phyloP scores from a whole-genome alignment of 2,797 vertebrate genomes.

The Bufotes viridis region DNA sequence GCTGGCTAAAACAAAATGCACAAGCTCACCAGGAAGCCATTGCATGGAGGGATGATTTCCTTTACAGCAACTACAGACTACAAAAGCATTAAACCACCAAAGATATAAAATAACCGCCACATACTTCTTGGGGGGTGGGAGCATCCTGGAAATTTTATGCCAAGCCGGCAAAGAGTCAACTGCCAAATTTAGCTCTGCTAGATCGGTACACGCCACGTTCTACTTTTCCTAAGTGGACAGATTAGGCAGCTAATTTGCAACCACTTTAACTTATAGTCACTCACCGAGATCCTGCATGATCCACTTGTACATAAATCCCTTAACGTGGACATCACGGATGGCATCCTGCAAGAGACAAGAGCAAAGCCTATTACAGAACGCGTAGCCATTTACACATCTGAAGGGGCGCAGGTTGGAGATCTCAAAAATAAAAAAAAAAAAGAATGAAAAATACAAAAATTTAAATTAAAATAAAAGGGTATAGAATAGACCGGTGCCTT shows the following conservation, averaged over 20 bases:
- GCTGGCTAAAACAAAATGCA: not conserved
- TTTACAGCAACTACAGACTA: not conserved
- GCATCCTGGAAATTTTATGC: not conserved
- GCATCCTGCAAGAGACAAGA: conserved; percentile 75
- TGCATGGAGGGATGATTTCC: not conserved
- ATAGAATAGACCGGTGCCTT: too few relatives aligned
- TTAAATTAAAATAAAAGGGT: too few relatives aligned
- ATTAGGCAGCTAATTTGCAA: not conserved
- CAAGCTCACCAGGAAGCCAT: not conserved
- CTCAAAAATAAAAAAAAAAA: too few relatives aligned
- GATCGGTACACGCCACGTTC: not conserved
- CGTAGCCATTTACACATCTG: too few relatives aligned
- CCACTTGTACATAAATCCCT: conserved; percentile 89
- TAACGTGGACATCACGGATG: conserved; percentile 84
- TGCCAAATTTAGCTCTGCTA: not conserved
- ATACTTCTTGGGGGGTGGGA: not conserved
- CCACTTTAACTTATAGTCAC: conserved; percentile 50
- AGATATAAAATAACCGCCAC: not conserved
- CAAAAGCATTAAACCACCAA: not conserved
- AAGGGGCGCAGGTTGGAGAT: too few relatives aligned
- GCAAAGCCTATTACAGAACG: too few relatives aligned
- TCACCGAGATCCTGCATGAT: conserved; percentile 83
- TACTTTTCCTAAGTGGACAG: not conserved
- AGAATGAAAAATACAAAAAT: too few relatives aligned
- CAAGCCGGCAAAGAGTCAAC: not conserved